Evolutionary conservation across 2,113 vertebrate species (phyloP).

Genomic region (Thinocorus orbignyianus): DNA sequence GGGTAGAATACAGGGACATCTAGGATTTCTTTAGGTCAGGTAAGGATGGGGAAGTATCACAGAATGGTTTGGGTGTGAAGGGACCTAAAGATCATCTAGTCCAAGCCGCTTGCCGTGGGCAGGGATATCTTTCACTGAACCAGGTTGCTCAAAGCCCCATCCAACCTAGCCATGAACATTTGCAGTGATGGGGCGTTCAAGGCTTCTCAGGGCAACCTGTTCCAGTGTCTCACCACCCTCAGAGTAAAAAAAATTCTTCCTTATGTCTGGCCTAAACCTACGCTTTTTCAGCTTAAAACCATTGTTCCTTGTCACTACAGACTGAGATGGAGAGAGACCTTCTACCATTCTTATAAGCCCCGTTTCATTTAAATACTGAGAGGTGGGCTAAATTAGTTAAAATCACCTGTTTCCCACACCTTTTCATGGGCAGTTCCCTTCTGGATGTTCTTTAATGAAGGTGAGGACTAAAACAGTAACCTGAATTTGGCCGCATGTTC

Average conservation of each 20-base stretch:
- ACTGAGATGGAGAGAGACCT: background rate
- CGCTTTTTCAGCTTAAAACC: background rate
- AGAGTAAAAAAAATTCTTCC: background rate
- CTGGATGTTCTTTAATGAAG: background rate
- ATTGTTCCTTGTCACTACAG: background rate
- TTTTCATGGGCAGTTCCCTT: background rate
- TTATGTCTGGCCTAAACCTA: background rate
- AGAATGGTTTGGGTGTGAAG: background rate
- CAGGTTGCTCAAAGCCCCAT: background rate
- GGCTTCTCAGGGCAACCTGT: background rate
- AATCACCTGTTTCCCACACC: background rate
- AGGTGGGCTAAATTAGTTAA: background rate
- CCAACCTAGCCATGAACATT: background rate
- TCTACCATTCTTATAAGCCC: background rate
- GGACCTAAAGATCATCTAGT: background rate
- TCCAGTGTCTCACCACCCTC: background rate
- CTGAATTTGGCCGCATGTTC: background rate
- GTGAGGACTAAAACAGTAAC: background rate
- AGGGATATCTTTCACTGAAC: background rate
- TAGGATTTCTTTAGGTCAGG: background rate
- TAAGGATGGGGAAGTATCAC: background rate
- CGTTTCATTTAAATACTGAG: background rate
- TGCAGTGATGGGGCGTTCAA: background rate
- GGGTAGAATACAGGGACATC: background rate
- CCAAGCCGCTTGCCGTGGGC: accelerated